Evolutionary conservation across 2,113 vertebrate species (phyloP).

Genomic region (Ptychochromis oligacanthus): DNA sequence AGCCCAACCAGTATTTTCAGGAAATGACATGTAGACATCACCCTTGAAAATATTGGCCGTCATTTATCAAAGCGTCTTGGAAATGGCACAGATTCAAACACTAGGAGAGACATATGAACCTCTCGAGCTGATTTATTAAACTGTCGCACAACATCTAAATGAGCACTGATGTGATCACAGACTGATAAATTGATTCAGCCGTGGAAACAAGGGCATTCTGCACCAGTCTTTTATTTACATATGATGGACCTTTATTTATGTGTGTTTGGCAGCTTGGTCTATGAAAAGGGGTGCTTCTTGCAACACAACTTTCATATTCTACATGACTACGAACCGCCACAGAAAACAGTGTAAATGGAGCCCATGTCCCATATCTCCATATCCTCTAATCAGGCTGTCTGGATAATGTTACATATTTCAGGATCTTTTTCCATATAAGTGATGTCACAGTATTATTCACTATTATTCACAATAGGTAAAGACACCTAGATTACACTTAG

Average conservation of each 20-base stretch:
- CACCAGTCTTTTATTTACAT: constrained; percentile 44
- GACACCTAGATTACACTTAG: neutral
- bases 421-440: neutral
- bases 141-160: constrained; percentile 49
- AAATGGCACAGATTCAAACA: constrained; percentile 48
- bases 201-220: constrained; percentile 53
- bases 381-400: neutral
- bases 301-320: neutral
- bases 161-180: constrained; percentile 68
- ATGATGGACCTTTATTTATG: constrained; percentile 27
- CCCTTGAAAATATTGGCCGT: constrained; percentile 49
- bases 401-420: neutral
- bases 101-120: constrained; percentile 47
- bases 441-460: no score
- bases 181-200: constrained; percentile 61
- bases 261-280: constrained; percentile 27
- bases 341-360: neutral
- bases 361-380: neutral
- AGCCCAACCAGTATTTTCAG: constrained; percentile 44
- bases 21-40: constrained; percentile 59
- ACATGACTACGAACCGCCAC: neutral
- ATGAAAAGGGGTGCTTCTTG: neutral
- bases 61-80: constrained; percentile 49
- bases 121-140: constrained; percentile 66
- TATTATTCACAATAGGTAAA: no score